Evolutionary conservation across 2,797 vertebrate species (phyloP).

Genomic region (Remorina albescens): DNA sequence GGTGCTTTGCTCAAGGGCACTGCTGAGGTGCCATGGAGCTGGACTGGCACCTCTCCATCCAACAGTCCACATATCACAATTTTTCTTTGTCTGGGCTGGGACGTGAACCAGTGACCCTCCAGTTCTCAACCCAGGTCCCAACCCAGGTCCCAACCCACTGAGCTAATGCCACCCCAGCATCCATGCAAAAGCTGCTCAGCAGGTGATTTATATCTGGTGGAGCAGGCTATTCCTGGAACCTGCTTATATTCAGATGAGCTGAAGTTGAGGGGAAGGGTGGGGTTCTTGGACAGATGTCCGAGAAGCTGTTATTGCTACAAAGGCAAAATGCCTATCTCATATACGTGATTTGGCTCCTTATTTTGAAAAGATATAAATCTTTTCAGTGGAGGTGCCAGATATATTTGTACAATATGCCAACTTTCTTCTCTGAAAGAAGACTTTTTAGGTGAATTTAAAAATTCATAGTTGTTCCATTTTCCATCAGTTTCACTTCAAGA

Average conservation of each 20-base stretch:
- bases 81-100: too few species aligned
- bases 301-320: conserved; percentile 5
- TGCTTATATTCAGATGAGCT: conserved; percentile 24
- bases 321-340: background rate
- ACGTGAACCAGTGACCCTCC: too few species aligned
- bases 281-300: conserved; percentile 22
- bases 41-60: too few species aligned
- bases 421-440: background rate
- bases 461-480: background rate
- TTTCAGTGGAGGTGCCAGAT: conserved; percentile 12
- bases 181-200: conserved; percentile 8
- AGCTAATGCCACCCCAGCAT: too few species aligned
- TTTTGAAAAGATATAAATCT: conserved; percentile 28
- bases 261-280: conserved; percentile 1
- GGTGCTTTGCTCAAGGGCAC: too few species aligned
- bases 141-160: too few species aligned
- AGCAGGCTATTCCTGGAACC: conserved; percentile 1
- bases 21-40: too few species aligned
- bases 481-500: background rate
- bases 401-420: conserved; percentile 8
- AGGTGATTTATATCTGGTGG: background rate
- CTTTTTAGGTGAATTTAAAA: background rate
- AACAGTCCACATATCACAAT: too few species aligned
- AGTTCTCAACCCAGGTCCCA: too few species aligned
- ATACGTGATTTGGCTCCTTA: conserved; percentile 17